A percentile compares a stretch with the other conserved stretches of the same genome.
These are phyloP conservation scores for Gryon sp. DNA, from an alignment of 1,140 invertebrate species.

Conservation along the genomic window DNA sequence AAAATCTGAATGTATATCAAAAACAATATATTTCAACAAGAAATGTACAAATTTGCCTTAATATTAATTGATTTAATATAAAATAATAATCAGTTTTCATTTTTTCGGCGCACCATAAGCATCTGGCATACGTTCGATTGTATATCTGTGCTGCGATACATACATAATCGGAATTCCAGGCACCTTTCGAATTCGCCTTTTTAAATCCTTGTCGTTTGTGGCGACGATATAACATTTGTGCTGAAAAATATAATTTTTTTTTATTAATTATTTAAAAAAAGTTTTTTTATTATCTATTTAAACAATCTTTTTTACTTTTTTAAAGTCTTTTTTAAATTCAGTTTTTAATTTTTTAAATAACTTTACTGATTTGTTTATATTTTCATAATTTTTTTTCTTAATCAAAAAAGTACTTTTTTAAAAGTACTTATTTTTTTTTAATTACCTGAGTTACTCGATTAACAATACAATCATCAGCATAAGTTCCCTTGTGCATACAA, in stretches of 20 bases:
- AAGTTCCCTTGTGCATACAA: constrained; percentile 98
- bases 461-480: constrained; percentile 99
- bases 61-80: constrained; percentile 18
- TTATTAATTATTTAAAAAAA: constrained; percentile 9
- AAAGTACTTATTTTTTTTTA: too few species aligned
- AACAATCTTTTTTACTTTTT: too few species aligned
- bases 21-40: too few species aligned
- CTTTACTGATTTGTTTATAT: too few species aligned
- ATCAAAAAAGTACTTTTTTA: too few species aligned
- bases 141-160: constrained; percentile 94
- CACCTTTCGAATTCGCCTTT: constrained; percentile 97
- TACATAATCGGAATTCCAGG: constrained; percentile 99
- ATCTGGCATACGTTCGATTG: constrained; percentile 99
- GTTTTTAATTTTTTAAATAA: too few species aligned
- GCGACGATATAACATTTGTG: constrained; percentile 99
- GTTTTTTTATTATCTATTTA: constrained; percentile 8
- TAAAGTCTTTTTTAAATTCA: too few species aligned
- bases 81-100: constrained; percentile 53
- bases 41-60: constrained; percentile 15
- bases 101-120: constrained; percentile 94
- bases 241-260: constrained; percentile 78
- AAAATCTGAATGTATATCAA: too few species aligned
- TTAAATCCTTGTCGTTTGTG: constrained; percentile 99
- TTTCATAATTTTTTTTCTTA: too few species aligned
- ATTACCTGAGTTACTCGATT: constrained; percentile 95